Evolutionary conservation across 2,797 vertebrate genomes (phyloP).

Genomic region (Myotis myotis): DNA sequence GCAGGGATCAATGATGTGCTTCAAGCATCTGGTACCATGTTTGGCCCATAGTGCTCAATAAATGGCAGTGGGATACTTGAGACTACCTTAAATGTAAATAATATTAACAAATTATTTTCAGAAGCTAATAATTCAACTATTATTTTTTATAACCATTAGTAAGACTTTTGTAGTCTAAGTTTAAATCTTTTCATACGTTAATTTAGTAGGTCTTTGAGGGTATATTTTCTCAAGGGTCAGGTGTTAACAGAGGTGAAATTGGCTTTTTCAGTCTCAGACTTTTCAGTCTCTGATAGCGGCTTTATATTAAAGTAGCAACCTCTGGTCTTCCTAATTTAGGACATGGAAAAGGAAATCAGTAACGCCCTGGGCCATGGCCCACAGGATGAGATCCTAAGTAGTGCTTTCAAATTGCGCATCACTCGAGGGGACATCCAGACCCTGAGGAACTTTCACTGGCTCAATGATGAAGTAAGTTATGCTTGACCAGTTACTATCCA

Average conservation of each 20-base stretch:
- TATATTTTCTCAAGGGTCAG: not conserved
- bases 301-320: not conserved
- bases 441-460: constrained; percentile 90
- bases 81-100: not conserved
- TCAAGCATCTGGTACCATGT: not conserved
- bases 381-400: constrained; percentile 90
- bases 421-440: constrained; percentile 93
- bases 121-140: not conserved
- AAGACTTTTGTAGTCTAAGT: not conserved
- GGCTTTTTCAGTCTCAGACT: constrained; percentile 14
- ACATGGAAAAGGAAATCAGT: constrained; percentile 91
- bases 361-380: constrained; percentile 86
- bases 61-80: not conserved
- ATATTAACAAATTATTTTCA: not conserved
- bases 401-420: constrained; percentile 92
- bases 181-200: not conserved
- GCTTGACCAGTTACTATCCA: not conserved
- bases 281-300: not conserved
- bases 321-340: constrained; percentile 82
- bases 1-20: not conserved
- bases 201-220: not conserved
- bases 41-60: not conserved
- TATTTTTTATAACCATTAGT: not conserved
- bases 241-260: not conserved
- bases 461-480: constrained; percentile 92